Evolutionary conservation across 2,797 vertebrate species (phyloP), one percentile per base, ranked within the genome.

Genomic region (Pangasius sanitwongsei): DNA sequence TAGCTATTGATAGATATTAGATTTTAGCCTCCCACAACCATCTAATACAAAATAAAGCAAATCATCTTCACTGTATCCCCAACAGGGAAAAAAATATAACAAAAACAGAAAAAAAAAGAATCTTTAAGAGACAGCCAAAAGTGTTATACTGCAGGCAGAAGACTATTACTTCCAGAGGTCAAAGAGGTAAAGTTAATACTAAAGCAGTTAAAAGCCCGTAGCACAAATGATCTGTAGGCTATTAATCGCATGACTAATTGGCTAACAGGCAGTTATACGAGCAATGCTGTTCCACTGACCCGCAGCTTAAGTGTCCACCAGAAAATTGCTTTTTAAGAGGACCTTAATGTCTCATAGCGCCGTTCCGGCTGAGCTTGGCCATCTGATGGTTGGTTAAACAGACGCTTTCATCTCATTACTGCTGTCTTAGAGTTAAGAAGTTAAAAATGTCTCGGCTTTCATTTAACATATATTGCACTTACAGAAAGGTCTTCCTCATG

Each of bases 221-320:
- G 69, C 59, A 83, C 44, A 67, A 87, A 89, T 83, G 69, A 84
- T 50, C 53, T 87, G 86, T 55, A 86, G 69, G 85, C 85, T 87
- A 83, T 83, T 83, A 67, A 61, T 72, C 82, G 85, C 69, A 48
- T 75, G 85, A 86, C 78, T 89, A 87, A 67, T 87, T 83, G 70
- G 48, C 57, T 87, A 87, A 67, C 67, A 53, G 85, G 85, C 83
- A 85, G 70, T 67, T 85, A 77, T 67, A 69, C 50, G 44, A 85
- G 69, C 82, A 83, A 37, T 65, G 69, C 88, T 61, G 65, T 86
- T 86, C 67, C 57, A 86, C 57, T 89, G 88, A 89, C 85, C 85
- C 57, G 3, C 78, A 86, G 85, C 77, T 85, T 72, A 80, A 85
- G 84, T 59, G 41, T 80, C 55, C 77, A 61, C 72, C 77, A 86